Conservation (phyloP, 2,113 vertebrate species). For the Festucalex cinctus region DNA sequence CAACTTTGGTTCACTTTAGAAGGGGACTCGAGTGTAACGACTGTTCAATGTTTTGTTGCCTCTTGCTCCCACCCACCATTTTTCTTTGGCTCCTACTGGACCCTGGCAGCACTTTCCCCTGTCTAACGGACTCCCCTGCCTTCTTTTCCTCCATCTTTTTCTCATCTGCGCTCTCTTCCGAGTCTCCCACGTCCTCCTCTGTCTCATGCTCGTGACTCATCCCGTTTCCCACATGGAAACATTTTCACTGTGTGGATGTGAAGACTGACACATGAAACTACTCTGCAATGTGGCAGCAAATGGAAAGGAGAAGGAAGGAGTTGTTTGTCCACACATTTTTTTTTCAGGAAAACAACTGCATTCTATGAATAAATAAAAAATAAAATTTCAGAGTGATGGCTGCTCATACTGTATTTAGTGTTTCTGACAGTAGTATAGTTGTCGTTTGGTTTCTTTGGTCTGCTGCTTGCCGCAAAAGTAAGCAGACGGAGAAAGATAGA, state of each 20-base stretch:
- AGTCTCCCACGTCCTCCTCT: constrained; percentile 53
- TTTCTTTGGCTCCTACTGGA: neutral
- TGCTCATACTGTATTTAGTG: too few relatives aligned
- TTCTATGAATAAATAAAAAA: constrained; percentile 5
- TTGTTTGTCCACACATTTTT: constrained; percentile 14
- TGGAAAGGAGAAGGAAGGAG: neutral
- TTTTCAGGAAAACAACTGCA: constrained; percentile 1
- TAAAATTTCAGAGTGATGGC: neutral
- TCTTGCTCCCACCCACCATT: constrained; percentile 10
- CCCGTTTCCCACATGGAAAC: constrained; percentile 67
- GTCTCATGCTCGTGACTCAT: constrained; percentile 66
- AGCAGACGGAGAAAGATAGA: too few relatives aligned
- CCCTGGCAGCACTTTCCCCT: neutral
- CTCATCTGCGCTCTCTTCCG: constrained; percentile 33
- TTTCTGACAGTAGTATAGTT: too few relatives aligned
- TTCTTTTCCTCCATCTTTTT: constrained; percentile 25
- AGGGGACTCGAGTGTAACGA: neutral
- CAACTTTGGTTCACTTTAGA: neutral
- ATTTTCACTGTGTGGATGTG: constrained; percentile 53
- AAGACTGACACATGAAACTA: constrained; percentile 26
- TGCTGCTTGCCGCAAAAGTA: too few relatives aligned
- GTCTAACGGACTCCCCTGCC: constrained; percentile 5
- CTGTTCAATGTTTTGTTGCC: neutral
- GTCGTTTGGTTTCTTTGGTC: too few relatives aligned
- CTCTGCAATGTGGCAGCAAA: neutral